Evolutionary conservation across 2,113 vertebrate species (phyloP).

Genomic region (Beaufortia kweichowensis): DNA sequence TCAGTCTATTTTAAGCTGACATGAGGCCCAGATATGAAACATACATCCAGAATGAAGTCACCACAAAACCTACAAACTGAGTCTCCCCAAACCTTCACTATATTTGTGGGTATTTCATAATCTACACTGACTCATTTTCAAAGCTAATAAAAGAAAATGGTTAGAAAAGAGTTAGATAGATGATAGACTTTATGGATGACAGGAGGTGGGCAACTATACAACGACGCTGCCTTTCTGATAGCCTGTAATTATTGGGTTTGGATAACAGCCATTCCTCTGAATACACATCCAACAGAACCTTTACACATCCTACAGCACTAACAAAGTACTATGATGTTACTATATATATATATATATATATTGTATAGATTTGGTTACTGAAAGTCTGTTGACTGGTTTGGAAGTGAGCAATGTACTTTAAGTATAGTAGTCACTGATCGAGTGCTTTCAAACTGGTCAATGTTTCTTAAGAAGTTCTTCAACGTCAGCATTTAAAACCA

Average conservation of each 20-base stretch:
- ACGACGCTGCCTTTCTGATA: constrained; percentile 40
- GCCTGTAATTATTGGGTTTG: constrained; percentile 65
- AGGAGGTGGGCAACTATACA: background rate
- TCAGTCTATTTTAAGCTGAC: no score
- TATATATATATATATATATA: background rate
- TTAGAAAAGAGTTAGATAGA: background rate
- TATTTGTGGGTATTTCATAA: background rate
- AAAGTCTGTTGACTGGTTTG: no score
- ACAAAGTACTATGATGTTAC: background rate
- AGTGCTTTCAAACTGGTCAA: background rate
- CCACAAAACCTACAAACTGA: background rate
- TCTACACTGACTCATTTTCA: background rate
- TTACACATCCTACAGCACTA: background rate
- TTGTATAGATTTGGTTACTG: no score
- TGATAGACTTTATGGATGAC: constrained; percentile 5
- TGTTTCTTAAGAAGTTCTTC: background rate
- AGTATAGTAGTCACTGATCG: background rate
- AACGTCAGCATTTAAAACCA: background rate
- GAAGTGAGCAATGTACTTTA: no score
- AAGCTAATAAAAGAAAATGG: constrained; percentile 35
- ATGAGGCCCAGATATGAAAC: background rate
- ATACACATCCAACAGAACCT: constrained; percentile 6
- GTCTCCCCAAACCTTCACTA: background rate
- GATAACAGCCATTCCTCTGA: constrained; percentile 41
- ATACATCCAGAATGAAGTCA: no score